phyloP scores from a whole-genome alignment of 2,113 vertebrate species.

The Erythrocercus mccallii region DNA sequence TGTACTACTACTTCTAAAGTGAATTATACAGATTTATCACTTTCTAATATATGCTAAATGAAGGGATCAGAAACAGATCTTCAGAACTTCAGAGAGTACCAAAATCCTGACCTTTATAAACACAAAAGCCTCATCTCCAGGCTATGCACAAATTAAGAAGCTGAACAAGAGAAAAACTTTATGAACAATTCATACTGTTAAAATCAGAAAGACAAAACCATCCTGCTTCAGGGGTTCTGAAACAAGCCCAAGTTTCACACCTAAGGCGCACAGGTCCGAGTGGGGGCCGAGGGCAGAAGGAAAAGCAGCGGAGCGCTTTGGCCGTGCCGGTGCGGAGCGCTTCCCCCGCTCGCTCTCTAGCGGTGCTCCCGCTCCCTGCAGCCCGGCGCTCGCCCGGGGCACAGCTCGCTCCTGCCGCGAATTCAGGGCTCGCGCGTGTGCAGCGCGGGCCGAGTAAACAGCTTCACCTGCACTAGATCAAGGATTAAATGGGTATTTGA shows the following conservation, averaged over 20 bases:
- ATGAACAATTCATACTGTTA: neutral
- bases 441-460: neutral
- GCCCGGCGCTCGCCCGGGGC: neutral
- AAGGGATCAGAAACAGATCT: neutral
- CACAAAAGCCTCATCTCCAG: neutral
- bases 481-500: neutral
- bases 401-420: neutral
- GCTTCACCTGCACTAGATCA: neutral
- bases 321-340: fast-evolving
- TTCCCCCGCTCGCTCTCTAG: neutral
- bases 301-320: fast-evolving
- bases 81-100: neutral
- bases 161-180: neutral
- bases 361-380: neutral
- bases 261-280: fast-evolving
- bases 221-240: neutral
- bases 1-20: neutral
- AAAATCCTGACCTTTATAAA: neutral
- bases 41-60: neutral
- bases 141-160: neutral
- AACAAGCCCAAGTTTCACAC: neutral
- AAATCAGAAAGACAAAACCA: neutral
- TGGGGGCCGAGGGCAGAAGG: neutral
- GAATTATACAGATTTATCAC: neutral
- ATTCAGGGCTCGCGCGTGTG: neutral